A percentile compares a stretch with the other conserved stretches of the same genome.
phyloP scores from a whole-genome alignment of 2,113 vertebrate genomes.

The Grammomys dolichurus region DNA sequence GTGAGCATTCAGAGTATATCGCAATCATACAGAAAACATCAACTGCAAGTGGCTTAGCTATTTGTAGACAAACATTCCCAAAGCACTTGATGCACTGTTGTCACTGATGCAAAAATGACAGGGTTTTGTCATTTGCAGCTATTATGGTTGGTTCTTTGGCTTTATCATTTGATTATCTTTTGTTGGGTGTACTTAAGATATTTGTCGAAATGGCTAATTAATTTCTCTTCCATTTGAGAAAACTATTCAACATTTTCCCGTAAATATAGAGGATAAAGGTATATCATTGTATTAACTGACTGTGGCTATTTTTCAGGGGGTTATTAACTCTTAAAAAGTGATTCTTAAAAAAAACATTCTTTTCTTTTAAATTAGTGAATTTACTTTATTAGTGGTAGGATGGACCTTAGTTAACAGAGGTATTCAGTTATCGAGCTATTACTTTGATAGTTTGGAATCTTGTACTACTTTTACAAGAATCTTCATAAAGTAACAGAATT shows the following conservation, averaged over 20 bases:
- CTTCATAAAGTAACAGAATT: slow-evolving; percentile 49
- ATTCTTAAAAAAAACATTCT: not conserved
- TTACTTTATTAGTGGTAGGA: not conserved
- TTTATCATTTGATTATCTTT: not conserved
- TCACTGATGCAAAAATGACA: not conserved
- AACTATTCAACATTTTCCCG: slow-evolving; percentile 16
- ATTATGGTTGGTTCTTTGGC: slow-evolving; percentile 28
- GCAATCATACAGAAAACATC: not conserved
- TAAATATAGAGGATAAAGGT: not conserved
- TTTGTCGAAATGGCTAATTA: slow-evolving; percentile 3
- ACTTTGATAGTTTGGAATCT: not conserved
- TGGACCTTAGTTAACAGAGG: not conserved
- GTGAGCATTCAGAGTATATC: not conserved
- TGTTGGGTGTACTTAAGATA: slow-evolving; percentile 3
- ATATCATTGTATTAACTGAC: not conserved
- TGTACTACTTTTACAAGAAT: slow-evolving; percentile 32
- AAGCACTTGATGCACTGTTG: not conserved
- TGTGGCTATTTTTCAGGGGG: not conserved
- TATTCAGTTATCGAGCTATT: not conserved
- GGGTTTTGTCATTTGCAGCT: not conserved
- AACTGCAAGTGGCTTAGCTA: not conserved
- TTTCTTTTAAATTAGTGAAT: slow-evolving; percentile 61
- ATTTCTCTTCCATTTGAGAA: slow-evolving; percentile 43
- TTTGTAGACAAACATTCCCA: slow-evolving; percentile 12
- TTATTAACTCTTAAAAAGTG: slow-evolving; percentile 1